Conservation (phyloP, 2,888 invertebrate genomes). For the Sarcophaga rosellei region DNA sequence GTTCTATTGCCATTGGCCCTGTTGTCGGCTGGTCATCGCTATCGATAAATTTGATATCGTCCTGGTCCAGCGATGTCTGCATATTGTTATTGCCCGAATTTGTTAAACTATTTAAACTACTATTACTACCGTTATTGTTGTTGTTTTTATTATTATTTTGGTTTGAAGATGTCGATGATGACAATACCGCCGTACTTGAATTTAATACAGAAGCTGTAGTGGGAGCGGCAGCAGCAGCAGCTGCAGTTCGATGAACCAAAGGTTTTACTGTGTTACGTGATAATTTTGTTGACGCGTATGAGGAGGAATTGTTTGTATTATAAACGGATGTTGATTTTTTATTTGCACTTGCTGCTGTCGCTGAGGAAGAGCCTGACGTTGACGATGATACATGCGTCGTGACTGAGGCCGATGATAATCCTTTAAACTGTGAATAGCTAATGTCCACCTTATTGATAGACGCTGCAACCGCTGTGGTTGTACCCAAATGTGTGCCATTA, state of each 20-base stretch:
- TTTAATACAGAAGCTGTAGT: slow-evolving; percentile 20
- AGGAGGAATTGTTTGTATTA: slow-evolving; percentile 40
- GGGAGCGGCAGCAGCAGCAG: slow-evolving; percentile 17
- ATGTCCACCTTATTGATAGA: slow-evolving; percentile 71
- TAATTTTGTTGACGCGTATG: slow-evolving; percentile 54
- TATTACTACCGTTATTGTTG: slow-evolving; percentile 70
- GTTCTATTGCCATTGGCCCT: slow-evolving; percentile 55
- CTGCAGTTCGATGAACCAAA: slow-evolving; percentile 67
- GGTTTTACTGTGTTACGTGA: slow-evolving; percentile 64
- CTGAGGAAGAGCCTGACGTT: slow-evolving; percentile 46
- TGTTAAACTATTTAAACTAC: slow-evolving; percentile 66
- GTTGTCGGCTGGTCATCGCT: slow-evolving; percentile 74
- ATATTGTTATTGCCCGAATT: slow-evolving; percentile 69
- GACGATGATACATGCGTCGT: slow-evolving; percentile 59
- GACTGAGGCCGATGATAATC: slow-evolving; percentile 40
- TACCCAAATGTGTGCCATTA: slow-evolving; percentile 68
- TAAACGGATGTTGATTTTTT: slow-evolving; percentile 52
- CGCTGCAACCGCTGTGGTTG: slow-evolving; percentile 71
- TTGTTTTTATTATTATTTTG: slow-evolving; percentile 67
- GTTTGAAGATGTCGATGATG: slow-evolving; percentile 54
- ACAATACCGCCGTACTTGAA: slow-evolving; percentile 11
- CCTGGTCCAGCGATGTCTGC: slow-evolving; percentile 72
- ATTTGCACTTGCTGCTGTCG: slow-evolving; percentile 39
- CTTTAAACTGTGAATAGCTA: slow-evolving; percentile 61
- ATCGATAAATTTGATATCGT: slow-evolving; percentile 78